Conservation (phyloP, 1,140 invertebrate species). For the Tribolium castaneum region DNA sequence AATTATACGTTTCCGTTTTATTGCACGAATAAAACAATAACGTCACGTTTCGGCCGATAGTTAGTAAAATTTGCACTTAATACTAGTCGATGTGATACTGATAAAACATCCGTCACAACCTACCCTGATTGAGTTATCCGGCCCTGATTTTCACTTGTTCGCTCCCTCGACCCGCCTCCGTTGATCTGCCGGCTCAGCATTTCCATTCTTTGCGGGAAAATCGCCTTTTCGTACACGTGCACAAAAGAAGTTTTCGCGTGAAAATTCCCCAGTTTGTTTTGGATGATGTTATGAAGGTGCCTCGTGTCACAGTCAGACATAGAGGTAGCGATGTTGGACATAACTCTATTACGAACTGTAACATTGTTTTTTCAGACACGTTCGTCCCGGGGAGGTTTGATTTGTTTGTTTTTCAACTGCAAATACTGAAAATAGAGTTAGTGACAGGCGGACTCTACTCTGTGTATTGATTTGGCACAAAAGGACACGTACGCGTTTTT, state of each 20-base stretch:
- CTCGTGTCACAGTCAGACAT: constrained; percentile 12
- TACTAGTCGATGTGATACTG: not conserved
- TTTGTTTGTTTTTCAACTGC: constrained; percentile 29
- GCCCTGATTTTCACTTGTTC: constrained; percentile 58
- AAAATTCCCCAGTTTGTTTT: constrained; percentile 32
- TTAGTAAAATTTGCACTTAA: not conserved
- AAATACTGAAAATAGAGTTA: constrained; percentile 40
- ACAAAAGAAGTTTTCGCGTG: not conserved
- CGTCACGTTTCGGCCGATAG: not conserved
- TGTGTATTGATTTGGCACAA: constrained; percentile 28
- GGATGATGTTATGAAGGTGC: constrained; percentile 43
- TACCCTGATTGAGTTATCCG: constrained; percentile 55
- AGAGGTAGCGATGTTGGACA: constrained; percentile 42
- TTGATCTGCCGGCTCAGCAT: constrained; percentile 49
- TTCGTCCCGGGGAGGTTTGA: constrained; percentile 21
- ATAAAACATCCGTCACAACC: constrained; percentile 48
- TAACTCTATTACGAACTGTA: constrained; percentile 50
- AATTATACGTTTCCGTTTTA: constrained; percentile 32
- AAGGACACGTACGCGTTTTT: constrained; percentile 30
- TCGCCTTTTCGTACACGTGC: constrained; percentile 17
- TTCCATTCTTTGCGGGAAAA: constrained; percentile 35
- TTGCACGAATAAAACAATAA: not conserved
- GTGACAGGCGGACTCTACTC: constrained; percentile 15
- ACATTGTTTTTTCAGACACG: constrained; percentile 45
- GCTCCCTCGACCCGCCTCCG: constrained; percentile 51